These are phyloP conservation scores for Harpalus rubripes DNA, from an alignment of 2,888 invertebrate species.

Conservation along the genomic window DNA sequence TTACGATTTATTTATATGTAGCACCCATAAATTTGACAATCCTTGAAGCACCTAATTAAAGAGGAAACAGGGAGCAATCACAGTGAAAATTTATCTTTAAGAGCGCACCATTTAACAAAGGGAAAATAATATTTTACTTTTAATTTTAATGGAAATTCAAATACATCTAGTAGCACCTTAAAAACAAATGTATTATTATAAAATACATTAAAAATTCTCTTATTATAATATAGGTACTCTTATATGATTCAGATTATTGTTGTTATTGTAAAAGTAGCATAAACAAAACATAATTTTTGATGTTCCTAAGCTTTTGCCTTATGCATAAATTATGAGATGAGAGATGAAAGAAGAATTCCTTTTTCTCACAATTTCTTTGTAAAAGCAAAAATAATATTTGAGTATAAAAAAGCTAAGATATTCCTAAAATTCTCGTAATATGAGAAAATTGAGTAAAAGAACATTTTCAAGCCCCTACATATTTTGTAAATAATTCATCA, in stretches of 20 bases:
- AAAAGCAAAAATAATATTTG: slow-evolving; percentile 11
- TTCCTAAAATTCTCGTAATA: neutral
- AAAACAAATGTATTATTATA: too few relatives aligned
- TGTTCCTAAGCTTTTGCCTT: neutral
- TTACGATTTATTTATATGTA: slow-evolving; percentile 12
- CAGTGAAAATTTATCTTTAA: slow-evolving; percentile 16
- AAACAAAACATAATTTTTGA: neutral
- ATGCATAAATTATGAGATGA: neutral
- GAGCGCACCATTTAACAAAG: slow-evolving; percentile 31
- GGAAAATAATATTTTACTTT: slow-evolving; percentile 19
- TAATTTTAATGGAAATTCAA: slow-evolving; percentile 8
- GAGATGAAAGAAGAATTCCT: neutral
- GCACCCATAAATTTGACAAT: slow-evolving; percentile 17
- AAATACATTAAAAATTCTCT: too few relatives aligned
- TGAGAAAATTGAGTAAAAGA: neutral
- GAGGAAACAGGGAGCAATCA: slow-evolving; percentile 29
- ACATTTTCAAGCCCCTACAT: too few relatives aligned
- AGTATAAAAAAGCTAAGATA: neutral
- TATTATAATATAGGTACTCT: too few relatives aligned
- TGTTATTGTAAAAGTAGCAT: neutral
- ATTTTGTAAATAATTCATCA: too few relatives aligned
- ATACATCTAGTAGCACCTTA: too few relatives aligned
- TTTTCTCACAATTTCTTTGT: slow-evolving; percentile 30
- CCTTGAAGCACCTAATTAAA: slow-evolving; percentile 17
- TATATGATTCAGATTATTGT: too few relatives aligned